Base-by-base conservation (phyloP, 1,140 invertebrate genomes). In the Tyrophagus putrescentiae region DNA sequence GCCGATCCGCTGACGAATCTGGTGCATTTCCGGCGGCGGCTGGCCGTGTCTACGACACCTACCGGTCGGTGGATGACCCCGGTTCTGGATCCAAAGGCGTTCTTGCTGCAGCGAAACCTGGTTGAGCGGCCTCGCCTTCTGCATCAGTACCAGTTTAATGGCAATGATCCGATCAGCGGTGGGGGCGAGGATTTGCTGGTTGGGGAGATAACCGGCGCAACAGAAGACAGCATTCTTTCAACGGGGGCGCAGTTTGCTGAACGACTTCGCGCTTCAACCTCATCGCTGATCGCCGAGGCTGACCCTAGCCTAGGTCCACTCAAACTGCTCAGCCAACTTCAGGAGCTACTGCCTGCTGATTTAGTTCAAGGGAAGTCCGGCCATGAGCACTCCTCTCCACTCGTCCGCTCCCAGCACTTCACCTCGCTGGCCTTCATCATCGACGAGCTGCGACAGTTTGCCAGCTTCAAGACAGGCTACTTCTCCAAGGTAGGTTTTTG, bases 41-140 rank as follows among this genome's bases (percentile, higher is more conserved):
- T 95, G 61, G 95, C 94, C 70, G 77, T 92, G 45, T 97, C 96
- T 70, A 92, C 96, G 73, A 86, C 92, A 0, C 78, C 82, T 0
- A 85, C 92, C 36, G 91, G 89, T 3, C 87, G 93, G 67, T 96
- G 90, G 87, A 85, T 94, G 79, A 88, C 87, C 0, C 91, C 92
- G 0, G 81, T 84, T 29, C 95, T 90, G 84, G 83, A 88, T 66
- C 60, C 50, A 33, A 57, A 64, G 25, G 28, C 60, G 44, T 79
- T 83, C 62, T 76, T 92, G 62, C 83, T 87, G 0, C 83, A 84
- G 27, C 33, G 27, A 13, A 76, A 81, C 59, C 74, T 92, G 50
- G 85, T 81, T 7, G 80, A 83, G 16, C n/a, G n/a, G n/a, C 87
- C 88, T 1, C 87, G 84, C 0, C 85, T 90, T 67, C 83, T 94